Evolutionary conservation across 2,113 vertebrate species (phyloP), one percentile per base, ranked within the genome.

Genomic region (Ophthalmolycus amberensis): DNA sequence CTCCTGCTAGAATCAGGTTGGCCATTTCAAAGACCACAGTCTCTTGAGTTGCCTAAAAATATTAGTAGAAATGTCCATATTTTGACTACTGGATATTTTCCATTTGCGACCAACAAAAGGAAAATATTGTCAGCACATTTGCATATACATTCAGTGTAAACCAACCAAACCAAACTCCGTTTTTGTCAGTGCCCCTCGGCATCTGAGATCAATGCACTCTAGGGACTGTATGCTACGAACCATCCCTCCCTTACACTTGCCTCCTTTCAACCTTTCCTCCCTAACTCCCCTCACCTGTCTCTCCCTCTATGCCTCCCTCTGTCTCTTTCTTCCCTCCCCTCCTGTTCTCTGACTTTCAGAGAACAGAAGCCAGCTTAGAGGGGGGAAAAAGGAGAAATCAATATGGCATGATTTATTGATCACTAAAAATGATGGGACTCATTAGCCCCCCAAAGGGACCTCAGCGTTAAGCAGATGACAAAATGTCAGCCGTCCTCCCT

Each of bases 401-500:
- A 96, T 95, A 95, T 94, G 88, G 85, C 94, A 96, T 96, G 94
- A 96, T 96, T 96, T 96, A 96, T 96, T 95, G 95, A 96, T 96
- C 93, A 96, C 90, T 94, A 94, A 95, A 95, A 95, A 95, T 91
- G 91, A 95, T 93, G 90, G 90, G 85, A 37, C 93, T 95, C 94
- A 96, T 96, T 96, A 96, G 94, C 95, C 95, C 95, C 95, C 95
- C 80, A 88, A 95, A 89, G 94, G 85, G 93, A 92, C 94, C 84
- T 87, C 92, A 90, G 92, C 89, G 63, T 93, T 95, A 90, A 93
- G 90, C 93, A 94, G 94, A 94, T 95, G 94, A 95, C 93, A 94
- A 96, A 96, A 96, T 95, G 93, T 94, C 95, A 95, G 71, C 82
- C 65, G 18, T 77, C 90, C 83, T 85, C 84, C 56, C 86, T 85